These are phyloP conservation scores for Fregata magnificens DNA, from an alignment of 2,113 vertebrate species.

Conservation along the genomic window DNA sequence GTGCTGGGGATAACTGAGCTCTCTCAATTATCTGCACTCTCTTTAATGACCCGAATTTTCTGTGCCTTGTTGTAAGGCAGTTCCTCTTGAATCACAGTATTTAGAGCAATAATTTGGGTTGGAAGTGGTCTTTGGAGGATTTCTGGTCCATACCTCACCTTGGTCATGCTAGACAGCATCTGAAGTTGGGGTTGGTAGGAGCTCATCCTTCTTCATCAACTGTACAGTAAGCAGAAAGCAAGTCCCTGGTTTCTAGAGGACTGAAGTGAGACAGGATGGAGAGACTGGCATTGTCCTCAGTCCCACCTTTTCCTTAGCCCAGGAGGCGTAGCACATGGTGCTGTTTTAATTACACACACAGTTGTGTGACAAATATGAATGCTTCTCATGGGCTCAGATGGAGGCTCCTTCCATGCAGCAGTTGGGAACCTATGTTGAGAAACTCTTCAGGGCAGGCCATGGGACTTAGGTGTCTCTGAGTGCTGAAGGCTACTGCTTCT, in stretches of 20 bases:
- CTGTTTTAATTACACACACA: not conserved
- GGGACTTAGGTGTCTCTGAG: not conserved
- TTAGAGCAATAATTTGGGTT: not conserved
- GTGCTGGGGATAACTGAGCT: not conserved
- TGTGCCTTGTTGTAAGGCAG: not conserved
- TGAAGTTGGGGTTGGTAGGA: not conserved
- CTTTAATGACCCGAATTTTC: not conserved
- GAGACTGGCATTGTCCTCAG: not conserved
- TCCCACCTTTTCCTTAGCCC: not conserved
- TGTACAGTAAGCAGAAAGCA: not conserved
- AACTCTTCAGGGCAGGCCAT: not conserved
- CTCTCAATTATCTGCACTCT: not conserved
- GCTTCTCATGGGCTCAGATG: not conserved
- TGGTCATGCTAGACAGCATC: not conserved
- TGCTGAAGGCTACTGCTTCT: not conserved
- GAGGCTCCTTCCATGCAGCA: not conserved
- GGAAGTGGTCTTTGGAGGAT: not conserved
- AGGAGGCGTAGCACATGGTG: not conserved
- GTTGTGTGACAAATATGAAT: not conserved
- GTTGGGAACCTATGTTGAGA: accelerated
- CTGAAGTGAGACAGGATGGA: not conserved
- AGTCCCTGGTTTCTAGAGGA: not conserved
- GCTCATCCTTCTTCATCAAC: not conserved
- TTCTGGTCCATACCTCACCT: not conserved
- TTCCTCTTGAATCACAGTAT: not conserved